These are phyloP conservation scores for Oryzias melastigma DNA, from an alignment of 2,113 vertebrate species.

Conservation along the genomic window DNA sequence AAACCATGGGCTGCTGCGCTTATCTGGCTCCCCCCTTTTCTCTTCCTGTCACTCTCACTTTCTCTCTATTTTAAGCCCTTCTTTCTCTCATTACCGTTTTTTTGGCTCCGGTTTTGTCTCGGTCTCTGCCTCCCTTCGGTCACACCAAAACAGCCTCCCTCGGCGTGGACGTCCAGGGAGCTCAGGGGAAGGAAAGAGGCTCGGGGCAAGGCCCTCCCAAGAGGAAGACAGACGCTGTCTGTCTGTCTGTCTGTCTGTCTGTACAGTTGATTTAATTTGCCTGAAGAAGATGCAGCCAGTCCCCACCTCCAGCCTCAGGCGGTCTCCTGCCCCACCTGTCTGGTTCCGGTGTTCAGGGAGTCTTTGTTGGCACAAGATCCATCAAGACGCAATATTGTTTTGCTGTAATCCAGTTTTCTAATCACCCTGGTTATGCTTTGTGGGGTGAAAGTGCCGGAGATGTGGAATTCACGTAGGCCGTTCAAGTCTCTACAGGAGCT, in stretches of 20 bases:
- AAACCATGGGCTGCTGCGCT: constrained; percentile 59
- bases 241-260: constrained; percentile 28
- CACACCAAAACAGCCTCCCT: constrained; percentile 66
- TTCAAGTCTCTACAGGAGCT: constrained; percentile 46
- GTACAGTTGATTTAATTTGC: constrained; percentile 27
- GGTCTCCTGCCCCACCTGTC: constrained; percentile 39
- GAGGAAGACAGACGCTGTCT: constrained; percentile 7
- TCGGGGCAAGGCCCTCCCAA: constrained; percentile 35
- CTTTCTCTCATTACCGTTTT: constrained; percentile 25
- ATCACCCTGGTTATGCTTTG: neutral
- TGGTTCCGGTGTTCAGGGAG: constrained; percentile 17
- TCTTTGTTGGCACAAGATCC: constrained; percentile 2
- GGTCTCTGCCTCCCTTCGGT: constrained; percentile 68
- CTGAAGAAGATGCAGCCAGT: constrained; percentile 25
- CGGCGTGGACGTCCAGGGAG: constrained; percentile 47
- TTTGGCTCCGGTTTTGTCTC: constrained; percentile 37
- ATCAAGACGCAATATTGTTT: constrained; percentile 1
- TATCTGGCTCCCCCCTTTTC: constrained; percentile 28
- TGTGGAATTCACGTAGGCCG: constrained; percentile 10
- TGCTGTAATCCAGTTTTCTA: constrained; percentile 17
- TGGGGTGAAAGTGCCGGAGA: constrained; percentile 11
- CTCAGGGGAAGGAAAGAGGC: constrained; percentile 46
- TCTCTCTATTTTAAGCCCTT: constrained; percentile 35
- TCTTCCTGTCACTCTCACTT: constrained; percentile 37
- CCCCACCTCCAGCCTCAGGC: constrained; percentile 17